These are phyloP conservation scores for Lucilia sericata DNA, from an alignment of 1,140 invertebrate genomes.

Conservation along the genomic window DNA sequence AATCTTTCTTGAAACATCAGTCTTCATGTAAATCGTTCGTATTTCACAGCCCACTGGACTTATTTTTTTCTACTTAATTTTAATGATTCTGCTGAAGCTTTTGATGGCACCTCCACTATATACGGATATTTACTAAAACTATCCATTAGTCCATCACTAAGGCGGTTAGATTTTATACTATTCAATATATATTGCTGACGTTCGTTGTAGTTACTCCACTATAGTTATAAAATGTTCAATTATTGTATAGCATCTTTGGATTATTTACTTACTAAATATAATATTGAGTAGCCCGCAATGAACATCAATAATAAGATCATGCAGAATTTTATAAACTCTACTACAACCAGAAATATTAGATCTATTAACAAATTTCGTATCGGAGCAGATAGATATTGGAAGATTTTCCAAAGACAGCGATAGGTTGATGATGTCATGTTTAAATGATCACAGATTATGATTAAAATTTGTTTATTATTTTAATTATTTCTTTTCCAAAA, in stretches of 20 bases:
- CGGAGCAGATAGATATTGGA: neutral
- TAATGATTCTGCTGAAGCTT: neutral
- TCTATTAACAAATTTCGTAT: neutral
- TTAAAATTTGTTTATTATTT: too few species aligned
- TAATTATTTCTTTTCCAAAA: too few species aligned
- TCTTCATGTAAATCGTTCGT: too few species aligned
- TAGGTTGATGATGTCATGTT: neutral
- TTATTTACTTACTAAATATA: neutral
- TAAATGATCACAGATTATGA: too few species aligned
- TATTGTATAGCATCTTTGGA: too few species aligned
- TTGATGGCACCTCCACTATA: neutral
- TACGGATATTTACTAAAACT: constrained; percentile 14
- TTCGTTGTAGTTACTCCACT: neutral
- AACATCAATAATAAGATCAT: neutral
- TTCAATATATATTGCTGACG: neutral
- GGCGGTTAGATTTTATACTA: neutral
- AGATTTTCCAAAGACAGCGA: neutral
- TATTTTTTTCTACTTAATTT: neutral
- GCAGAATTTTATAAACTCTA: neutral
- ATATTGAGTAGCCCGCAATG: neutral
- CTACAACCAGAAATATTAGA: neutral
- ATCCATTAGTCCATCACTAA: neutral
- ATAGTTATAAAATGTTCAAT: too few species aligned
- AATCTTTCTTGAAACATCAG: too few species aligned
- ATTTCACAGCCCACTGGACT: neutral